Percentiles rank a stretch among this genome's conserved stretches.
Conservation (phyloP, 2,797 vertebrate genomes). For the Natrix natrix region DNA sequence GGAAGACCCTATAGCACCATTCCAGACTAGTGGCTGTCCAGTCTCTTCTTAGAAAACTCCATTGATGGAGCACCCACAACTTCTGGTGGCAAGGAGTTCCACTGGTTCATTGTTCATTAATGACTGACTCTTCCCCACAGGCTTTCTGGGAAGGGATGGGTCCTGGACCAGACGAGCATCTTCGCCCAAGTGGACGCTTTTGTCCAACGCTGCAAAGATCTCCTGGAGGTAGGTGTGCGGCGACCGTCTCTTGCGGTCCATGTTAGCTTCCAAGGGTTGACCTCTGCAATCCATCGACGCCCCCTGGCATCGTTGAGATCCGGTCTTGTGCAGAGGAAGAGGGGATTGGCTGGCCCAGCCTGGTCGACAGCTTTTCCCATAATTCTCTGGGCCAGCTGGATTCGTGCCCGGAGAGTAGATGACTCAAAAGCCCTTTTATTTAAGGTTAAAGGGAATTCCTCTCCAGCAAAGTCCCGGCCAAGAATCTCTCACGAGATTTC, state of each 20-base stretch:
- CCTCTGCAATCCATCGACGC: too few species aligned
- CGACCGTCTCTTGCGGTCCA: not conserved
- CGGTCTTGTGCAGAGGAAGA: not conserved
- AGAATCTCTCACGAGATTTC: too few species aligned
- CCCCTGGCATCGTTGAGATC: not conserved
- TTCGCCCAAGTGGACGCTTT: slow-evolving; percentile 83
- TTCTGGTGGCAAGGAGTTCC: not conserved
- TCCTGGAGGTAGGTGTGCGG: slow-evolving; percentile 80
- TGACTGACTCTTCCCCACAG: slow-evolving; percentile 54
- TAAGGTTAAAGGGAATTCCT: too few species aligned
- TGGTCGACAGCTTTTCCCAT: not conserved
- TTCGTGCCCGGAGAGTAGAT: too few species aligned
- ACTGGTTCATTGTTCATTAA: not conserved
- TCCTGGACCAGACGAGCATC: slow-evolving; percentile 78
- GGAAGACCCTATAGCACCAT: not conserved
- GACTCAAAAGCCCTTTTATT: too few species aligned
- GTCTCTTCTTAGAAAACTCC: not conserved
- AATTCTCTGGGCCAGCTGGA: not conserved
- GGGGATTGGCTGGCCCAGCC: not conserved
- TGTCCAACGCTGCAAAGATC: slow-evolving; percentile 82
- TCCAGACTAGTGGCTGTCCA: not conserved
- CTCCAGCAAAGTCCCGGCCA: too few species aligned
- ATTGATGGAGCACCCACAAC: not conserved
- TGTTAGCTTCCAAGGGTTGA: not conserved
- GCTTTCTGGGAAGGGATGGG: slow-evolving; percentile 74